Evolutionary conservation across 2,888 invertebrate species (phyloP).

Genomic region (Eueremaeus valkanovi): DNA sequence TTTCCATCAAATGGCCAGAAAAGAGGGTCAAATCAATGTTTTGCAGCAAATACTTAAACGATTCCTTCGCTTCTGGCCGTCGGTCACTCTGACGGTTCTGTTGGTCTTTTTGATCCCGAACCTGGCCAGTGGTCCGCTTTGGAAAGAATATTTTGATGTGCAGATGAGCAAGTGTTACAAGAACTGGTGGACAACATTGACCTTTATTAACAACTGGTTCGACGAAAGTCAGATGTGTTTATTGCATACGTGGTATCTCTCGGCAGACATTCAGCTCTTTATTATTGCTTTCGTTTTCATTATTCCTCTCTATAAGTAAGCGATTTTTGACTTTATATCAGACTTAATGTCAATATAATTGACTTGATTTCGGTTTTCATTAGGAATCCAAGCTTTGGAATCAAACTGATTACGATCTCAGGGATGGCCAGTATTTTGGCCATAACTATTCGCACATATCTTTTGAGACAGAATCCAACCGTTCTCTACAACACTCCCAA

Average conservation of each 20-base stretch:
- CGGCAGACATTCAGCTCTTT: slow-evolving; percentile 46
- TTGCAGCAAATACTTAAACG: slow-evolving; percentile 42
- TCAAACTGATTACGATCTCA: slow-evolving; percentile 28
- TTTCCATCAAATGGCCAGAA: slow-evolving; percentile 39
- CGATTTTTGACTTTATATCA: not conserved
- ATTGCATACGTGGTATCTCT: slow-evolving; percentile 46
- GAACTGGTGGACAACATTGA: slow-evolving; percentile 47
- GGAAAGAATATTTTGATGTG: slow-evolving; percentile 45
- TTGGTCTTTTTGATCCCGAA: slow-evolving; percentile 46
- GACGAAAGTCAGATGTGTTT: slow-evolving; percentile 45
- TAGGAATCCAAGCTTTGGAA: slow-evolving; percentile 39
- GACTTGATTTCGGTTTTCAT: not conserved
- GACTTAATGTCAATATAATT: no score
- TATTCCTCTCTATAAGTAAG: slow-evolving; percentile 43
- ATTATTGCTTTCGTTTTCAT: slow-evolving; percentile 41
- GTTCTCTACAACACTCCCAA: slow-evolving; percentile 45
- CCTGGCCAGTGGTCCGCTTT: slow-evolving; percentile 46
- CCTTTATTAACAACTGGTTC: slow-evolving; percentile 47
- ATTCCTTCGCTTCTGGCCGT: slow-evolving; percentile 45
- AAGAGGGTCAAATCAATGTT: slow-evolving; percentile 43
- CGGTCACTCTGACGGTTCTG: slow-evolving; percentile 40
- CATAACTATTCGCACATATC: slow-evolving; percentile 38
- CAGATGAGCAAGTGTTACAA: slow-evolving; percentile 46
- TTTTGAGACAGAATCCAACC: slow-evolving; percentile 41
- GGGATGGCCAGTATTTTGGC: slow-evolving; percentile 29